These are phyloP conservation scores for Holocentrus rufus DNA, from an alignment of 2,797 vertebrate species.

Conservation along the genomic window DNA sequence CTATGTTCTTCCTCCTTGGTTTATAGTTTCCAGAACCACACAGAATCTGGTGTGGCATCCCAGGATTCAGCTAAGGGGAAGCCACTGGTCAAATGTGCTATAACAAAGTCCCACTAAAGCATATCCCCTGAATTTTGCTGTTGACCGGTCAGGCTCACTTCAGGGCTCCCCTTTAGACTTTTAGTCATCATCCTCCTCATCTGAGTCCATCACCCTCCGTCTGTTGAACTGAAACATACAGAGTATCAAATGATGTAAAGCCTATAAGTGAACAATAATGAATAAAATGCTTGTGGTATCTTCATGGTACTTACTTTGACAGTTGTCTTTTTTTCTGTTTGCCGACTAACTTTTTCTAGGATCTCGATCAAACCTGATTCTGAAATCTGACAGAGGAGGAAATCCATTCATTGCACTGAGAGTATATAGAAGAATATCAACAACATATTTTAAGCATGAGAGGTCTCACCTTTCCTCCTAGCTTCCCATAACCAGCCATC, in stretches of 20 bases:
- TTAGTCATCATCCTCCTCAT: slow-evolving; percentile 92
- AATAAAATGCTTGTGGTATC: not conserved
- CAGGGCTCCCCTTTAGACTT: slow-evolving; percentile 18
- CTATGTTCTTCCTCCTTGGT: slow-evolving; percentile 49
- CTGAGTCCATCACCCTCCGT: slow-evolving; percentile 95
- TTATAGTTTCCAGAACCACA: slow-evolving; percentile 58
- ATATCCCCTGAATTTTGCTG: slow-evolving; percentile 24
- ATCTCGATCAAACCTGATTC: slow-evolving; percentile 98
- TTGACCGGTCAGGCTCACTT: slow-evolving; percentile 34
- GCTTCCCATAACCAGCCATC: slow-evolving; percentile 93
- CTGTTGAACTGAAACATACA: slow-evolving; percentile 91
- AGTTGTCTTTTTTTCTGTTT: slow-evolving; percentile 96
- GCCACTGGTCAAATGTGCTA: slow-evolving; percentile 42
- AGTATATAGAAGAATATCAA: not conserved
- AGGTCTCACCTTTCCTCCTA: slow-evolving; percentile 89
- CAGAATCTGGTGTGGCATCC: slow-evolving; percentile 44
- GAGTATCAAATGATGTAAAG: slow-evolving; percentile 11
- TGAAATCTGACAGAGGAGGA: slow-evolving; percentile 83
- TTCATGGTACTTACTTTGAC: slow-evolving; percentile 86
- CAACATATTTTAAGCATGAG: not conserved
- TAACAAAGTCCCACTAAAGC: slow-evolving; percentile 59
- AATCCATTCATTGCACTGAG: not conserved
- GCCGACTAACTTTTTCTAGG: slow-evolving; percentile 97
- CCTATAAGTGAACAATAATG: not conserved
- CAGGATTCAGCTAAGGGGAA: slow-evolving; percentile 50